Evolutionary conservation across 2,888 invertebrate species (phyloP), one percentile per base, ranked within the genome.

Genomic region (Volucella inanis): DNA sequence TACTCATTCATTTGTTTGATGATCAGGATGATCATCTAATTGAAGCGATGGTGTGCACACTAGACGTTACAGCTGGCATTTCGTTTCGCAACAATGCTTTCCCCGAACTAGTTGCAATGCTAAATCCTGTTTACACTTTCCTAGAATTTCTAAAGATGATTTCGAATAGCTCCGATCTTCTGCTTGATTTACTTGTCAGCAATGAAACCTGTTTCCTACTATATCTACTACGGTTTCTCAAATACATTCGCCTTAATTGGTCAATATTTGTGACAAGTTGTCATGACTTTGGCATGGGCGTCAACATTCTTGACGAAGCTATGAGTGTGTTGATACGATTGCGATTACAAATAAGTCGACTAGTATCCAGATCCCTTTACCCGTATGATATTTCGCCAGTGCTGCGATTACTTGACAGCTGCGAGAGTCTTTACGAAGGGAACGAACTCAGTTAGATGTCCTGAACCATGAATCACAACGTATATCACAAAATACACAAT

Each of bases 361-460:
- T 97, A 88, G 97, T 97, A 8, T 95, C 96, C 0, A 95, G 95
- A 89, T 95, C 96, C 88, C 92, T 97, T 64, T 97, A 97, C 91
- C 97, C 97, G 0, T 98, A 98, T 91, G 97, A 98, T 91, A 97
- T 98, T 89, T 96, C 95, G 89, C 97, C 97, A 52, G 96, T 98
- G 77, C 93, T 97, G 88, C 94, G 96, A 91, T 93, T 97, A 88
- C 93, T 98, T 87, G 96, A 96, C 91, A 95, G 95, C 87, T 97
- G 97, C 89, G 97, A 97, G 90, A 95, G 95, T 90, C 93, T 97
- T 88, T 97, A 97, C 91, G 97, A 97, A 92, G 96, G 96, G 3
- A 96, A 96, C 91, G 95, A 96, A 89, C 95, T 95, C 88, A 96
- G 96, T 93, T 96, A 91, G 85, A 38, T 38, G 10, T 10, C n/a